A percentile compares a stretch with the other conserved stretches of the same genome.
These are phyloP conservation scores for Oreonectes daqikongensis DNA, from an alignment of 2,797 vertebrate species.

Conservation along the genomic window DNA sequence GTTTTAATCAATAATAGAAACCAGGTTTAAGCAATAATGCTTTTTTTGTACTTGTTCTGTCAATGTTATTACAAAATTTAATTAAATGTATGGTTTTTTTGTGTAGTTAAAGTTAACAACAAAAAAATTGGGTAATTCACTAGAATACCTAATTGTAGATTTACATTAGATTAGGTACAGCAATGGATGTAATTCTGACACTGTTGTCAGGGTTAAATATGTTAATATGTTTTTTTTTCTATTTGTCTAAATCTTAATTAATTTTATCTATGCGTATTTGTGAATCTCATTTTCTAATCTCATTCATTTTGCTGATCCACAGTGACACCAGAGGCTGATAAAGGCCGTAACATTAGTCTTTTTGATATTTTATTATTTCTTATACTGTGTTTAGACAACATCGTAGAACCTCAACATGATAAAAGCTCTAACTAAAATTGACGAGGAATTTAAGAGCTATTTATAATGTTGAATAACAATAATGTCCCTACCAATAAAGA, in stretches of 20 bases:
- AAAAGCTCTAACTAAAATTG: not conserved
- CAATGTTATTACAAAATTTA: too few species aligned
- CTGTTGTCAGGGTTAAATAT: not conserved
- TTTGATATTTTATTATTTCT: not conserved
- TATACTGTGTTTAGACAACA: not conserved
- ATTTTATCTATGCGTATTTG: not conserved
- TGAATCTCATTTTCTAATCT: not conserved
- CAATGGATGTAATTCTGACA: not conserved
- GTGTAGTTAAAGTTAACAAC: too few species aligned
- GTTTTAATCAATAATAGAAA: too few species aligned
- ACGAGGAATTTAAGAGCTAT: conserved; percentile 7
- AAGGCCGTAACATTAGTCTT: not conserved
- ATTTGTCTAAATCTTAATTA: not conserved
- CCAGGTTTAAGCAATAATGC: too few species aligned
- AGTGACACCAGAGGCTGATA: not conserved
- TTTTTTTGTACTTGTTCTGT: too few species aligned
- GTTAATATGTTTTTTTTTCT: not conserved
- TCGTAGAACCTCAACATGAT: not conserved
- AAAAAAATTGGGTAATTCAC: too few species aligned
- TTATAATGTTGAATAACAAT: conserved; percentile 50
- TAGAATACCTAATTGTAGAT: too few species aligned
- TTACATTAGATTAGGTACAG: not conserved
- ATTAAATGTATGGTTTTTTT: too few species aligned
- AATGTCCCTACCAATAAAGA: conserved; percentile 50
- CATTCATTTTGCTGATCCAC: not conserved